phyloP scores from a whole-genome alignment of 2,113 vertebrate species.

The Pimephales promelas region DNA sequence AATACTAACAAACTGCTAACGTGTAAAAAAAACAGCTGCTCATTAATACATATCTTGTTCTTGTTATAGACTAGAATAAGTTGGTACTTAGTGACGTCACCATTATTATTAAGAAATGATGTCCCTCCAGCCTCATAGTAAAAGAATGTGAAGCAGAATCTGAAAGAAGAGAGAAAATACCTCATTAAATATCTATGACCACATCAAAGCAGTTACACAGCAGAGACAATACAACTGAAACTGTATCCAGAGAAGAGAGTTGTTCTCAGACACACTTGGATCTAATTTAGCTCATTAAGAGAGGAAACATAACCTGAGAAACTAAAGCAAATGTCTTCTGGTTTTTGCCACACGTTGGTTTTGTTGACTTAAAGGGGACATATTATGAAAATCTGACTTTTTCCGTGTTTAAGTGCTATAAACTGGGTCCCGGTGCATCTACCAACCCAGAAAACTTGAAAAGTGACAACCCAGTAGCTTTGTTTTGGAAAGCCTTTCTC shows the following conservation, averaged over 20 bases:
- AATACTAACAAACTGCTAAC: no score
- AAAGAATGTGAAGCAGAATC: background rate
- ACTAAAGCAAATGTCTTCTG: constrained; percentile 22
- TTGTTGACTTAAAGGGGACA: background rate
- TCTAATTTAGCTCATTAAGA: background rate
- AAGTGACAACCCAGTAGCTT: no score
- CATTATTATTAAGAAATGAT: background rate
- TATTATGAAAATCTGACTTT: no score
- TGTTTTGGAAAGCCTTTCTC: no score
- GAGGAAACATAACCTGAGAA: background rate
- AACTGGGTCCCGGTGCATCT: no score
- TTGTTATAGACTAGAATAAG: background rate
- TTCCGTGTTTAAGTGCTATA: no score
- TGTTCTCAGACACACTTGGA: background rate
- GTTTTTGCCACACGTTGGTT: background rate
- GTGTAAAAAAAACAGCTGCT: background rate
- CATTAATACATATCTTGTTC: constrained; percentile 4
- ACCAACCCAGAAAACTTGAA: no score
- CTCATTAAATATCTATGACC: background rate
- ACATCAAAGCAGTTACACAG: background rate
- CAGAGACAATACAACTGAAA: background rate
- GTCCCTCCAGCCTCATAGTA: background rate
- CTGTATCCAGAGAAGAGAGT: background rate
- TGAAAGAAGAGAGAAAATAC: background rate
- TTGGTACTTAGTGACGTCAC: background rate